Evolutionary conservation across 1,140 invertebrate species (phyloP), one percentile per base, ranked within the genome.

Genomic region (Tetragonula clypearis): DNA sequence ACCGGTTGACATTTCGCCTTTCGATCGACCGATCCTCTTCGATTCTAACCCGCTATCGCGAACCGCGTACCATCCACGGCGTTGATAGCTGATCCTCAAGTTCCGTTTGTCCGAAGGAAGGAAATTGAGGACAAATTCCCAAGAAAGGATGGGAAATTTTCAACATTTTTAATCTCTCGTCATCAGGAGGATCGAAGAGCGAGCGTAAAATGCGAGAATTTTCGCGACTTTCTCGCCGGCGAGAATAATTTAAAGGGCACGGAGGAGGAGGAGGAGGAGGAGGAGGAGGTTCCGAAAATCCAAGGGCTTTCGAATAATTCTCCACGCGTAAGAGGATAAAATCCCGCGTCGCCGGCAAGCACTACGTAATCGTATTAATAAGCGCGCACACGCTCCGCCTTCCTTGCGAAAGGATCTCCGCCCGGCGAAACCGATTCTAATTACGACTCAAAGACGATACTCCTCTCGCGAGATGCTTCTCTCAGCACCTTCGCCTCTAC

Each of bases 381-480:
- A 82, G 73, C 68, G 66, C 55, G 55, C 68, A 69, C 79, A 72
- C 75, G 73, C 35, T 65, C 35, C 55, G 21, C 41, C 9, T 30
- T 30, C 30, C 62, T 35, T 84, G 79, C 30, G 60, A 35, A 69
- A 84, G 80, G 82, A 88, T 90, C 79, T 87, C 84, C 76, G 30
- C 73, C 66, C 86, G 86, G 86, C 89, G 88, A 90, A 90, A 86
- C 89, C 86, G 86, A 91, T 91, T 91, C 90, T 92, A 92, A 92
- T 92, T 92, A 91, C 90, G 76, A 75, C 62, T 35, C 68, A 73
- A 87, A 86, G 88, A 91, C 90, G 90, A 92, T 88, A 68, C 83
- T 86, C 87, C 79, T 88, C 84, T 76, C 82, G 8, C 41, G 41
- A 35, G 35, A 49, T 71, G 41, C 81, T 76, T 62, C n/a, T 60